phyloP scores from a whole-genome alignment of 2,888 invertebrate species.

The Crioceris asparagi region DNA sequence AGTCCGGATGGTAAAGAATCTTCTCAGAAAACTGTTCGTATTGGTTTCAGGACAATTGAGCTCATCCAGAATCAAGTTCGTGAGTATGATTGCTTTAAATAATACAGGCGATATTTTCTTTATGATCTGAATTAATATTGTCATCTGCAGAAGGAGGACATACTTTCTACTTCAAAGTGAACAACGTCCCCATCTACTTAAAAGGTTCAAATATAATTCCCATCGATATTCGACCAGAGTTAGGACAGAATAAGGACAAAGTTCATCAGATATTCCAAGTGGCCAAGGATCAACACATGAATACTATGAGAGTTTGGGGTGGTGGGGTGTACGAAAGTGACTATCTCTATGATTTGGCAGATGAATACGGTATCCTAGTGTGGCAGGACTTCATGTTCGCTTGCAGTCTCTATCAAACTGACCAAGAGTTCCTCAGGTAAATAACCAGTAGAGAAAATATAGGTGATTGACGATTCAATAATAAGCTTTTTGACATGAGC shows the following conservation, averaged over 20 bases:
- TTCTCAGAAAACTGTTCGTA: conserved; percentile 42
- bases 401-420: conserved; percentile 83
- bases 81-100: conserved; percentile 1
- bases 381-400: conserved; percentile 99
- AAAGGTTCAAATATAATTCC: conserved; percentile 96
- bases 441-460: too few species aligned
- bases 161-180: conserved; percentile 79
- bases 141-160: too few species aligned
- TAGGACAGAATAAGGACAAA: conserved; percentile 45
- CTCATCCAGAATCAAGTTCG: conserved; percentile 55
- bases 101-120: too few species aligned
- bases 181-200: conserved; percentile 75
- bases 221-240: conserved; percentile 70
- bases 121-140: too few species aligned
- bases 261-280: conserved; percentile 55
- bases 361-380: conserved; percentile 79
- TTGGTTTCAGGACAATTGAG: conserved; percentile 82
- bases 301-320: conserved; percentile 94
- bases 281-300: conserved; percentile 72
- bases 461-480: not conserved
- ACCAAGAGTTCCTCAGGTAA: conserved; percentile 55
- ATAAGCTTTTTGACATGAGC: too few species aligned
- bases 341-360: conserved; percentile 76
- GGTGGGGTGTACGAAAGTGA: conserved; percentile 91
- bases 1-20: conserved; percentile 31